A percentile compares a stretch with the other conserved stretches of the same genome.
Evolutionary conservation across 2,113 vertebrate genomes (phyloP).

Genomic region (Pluvialis apricaria): DNA sequence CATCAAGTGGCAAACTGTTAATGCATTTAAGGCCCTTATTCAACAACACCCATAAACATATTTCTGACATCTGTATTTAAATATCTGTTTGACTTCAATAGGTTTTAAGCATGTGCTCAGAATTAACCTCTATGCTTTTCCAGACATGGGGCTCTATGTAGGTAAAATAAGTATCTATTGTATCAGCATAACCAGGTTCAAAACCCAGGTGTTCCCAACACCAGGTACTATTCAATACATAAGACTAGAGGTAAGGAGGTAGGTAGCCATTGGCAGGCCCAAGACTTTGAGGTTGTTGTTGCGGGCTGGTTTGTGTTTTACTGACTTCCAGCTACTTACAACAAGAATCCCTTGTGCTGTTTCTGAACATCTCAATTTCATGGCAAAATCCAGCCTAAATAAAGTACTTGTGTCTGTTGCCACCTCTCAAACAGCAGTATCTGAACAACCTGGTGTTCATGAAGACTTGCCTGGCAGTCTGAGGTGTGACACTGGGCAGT

Average conservation of each 20-base stretch:
- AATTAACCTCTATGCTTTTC: slow-evolving; percentile 44
- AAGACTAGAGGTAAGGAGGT: background rate
- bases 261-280: background rate
- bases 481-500: background rate
- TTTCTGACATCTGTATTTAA: slow-evolving; percentile 31
- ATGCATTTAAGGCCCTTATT: slow-evolving; percentile 24
- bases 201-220: background rate
- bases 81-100: slow-evolving; percentile 19
- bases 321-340: background rate
- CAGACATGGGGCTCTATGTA: background rate
- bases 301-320: background rate
- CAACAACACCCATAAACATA: slow-evolving; percentile 47
- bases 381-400: background rate
- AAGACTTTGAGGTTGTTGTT: background rate
- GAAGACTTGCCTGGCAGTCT: background rate
- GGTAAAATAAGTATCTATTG: background rate
- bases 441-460: background rate
- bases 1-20: slow-evolving; percentile 29
- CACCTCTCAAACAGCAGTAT: background rate
- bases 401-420: background rate
- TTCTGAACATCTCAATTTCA: background rate
- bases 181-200: background rate
- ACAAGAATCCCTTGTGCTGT: background rate
- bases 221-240: background rate
- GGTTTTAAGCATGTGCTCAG: slow-evolving; percentile 42